Conservation (phyloP, 2,113 vertebrate genomes). For the Corythaixoides concolor region DNA sequence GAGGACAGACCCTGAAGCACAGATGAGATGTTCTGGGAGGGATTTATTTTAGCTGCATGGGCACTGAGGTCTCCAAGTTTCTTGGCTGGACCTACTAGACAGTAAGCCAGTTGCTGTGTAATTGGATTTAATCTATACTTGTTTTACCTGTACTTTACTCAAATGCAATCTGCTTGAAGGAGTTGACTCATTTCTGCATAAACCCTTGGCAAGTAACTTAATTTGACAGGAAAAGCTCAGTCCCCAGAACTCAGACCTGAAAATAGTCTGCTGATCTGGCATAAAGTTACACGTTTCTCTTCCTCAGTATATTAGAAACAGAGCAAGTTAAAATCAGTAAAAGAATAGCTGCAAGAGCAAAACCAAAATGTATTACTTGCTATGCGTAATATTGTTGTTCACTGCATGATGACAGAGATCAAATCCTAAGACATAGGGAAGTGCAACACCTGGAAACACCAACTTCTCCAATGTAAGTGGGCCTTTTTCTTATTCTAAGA, state of each 20-base stretch:
- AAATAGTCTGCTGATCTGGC: not conserved
- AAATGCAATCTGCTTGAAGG: not conserved
- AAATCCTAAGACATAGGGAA: not conserved
- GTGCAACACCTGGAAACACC: not conserved
- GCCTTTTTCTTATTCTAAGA: not conserved
- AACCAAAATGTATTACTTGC: not conserved
- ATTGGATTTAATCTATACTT: not conserved
- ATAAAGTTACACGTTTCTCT: not conserved
- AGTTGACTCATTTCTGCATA: not conserved
- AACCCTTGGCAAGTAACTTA: not conserved
- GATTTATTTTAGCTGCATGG: not conserved
- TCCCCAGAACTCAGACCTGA: not conserved
- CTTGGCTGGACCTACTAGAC: not conserved
- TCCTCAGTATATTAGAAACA: not conserved
- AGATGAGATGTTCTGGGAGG: not conserved
- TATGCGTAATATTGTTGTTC: not conserved
- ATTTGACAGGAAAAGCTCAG: not conserved
- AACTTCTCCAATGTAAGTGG: fast-evolving
- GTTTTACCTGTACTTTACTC: not conserved
- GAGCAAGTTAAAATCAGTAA: not conserved
- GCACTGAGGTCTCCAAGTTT: not conserved
- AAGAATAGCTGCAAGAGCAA: not conserved
- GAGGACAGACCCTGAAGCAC: not conserved
- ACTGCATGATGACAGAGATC: not conserved
- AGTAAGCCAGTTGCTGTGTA: not conserved